Evolutionary conservation across 2,797 vertebrate species (phyloP).

Genomic region (Pangasius macronema): DNA sequence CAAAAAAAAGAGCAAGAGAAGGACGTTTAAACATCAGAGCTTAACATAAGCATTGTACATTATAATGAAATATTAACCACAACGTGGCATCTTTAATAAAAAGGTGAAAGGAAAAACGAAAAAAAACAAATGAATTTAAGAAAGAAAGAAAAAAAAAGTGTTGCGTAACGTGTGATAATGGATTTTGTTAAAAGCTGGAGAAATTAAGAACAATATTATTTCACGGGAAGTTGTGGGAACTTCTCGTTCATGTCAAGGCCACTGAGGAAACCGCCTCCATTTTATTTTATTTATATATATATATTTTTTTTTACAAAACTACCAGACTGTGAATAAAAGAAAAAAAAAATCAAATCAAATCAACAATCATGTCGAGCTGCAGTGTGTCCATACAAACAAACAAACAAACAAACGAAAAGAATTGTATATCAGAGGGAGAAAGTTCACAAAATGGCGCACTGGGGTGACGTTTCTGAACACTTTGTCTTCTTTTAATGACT

Average conservation of each 20-base stretch:
- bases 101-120: background rate
- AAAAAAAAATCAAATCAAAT: conserved; percentile 7
- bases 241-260: conserved; percentile 52
- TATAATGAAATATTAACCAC: conserved; percentile 21
- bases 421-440: too few relatives aligned
- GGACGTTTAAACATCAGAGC: conserved; percentile 48
- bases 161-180: conserved; percentile 31
- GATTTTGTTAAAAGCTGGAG: conserved; percentile 57
- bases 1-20: background rate
- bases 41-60: conserved; percentile 47
- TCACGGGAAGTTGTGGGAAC: conserved; percentile 37
- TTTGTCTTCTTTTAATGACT: conserved; percentile 8
- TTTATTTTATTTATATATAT: conserved; percentile 13
- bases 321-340: conserved; percentile 39
- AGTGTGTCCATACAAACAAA: conserved; percentile 3
- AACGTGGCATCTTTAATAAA: background rate
- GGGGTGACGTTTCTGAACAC: conserved; percentile 13
- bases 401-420: background rate
- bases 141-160: conserved; percentile 15
- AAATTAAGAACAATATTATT: conserved; percentile 52
- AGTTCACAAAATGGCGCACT: background rate
- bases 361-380: conserved; percentile 55
- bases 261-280: conserved; percentile 46
- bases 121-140: background rate
- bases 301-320: conserved; percentile 25